Evolutionary conservation across 1,140 invertebrate genomes (phyloP).

Genomic region (Homarus americanus): DNA sequence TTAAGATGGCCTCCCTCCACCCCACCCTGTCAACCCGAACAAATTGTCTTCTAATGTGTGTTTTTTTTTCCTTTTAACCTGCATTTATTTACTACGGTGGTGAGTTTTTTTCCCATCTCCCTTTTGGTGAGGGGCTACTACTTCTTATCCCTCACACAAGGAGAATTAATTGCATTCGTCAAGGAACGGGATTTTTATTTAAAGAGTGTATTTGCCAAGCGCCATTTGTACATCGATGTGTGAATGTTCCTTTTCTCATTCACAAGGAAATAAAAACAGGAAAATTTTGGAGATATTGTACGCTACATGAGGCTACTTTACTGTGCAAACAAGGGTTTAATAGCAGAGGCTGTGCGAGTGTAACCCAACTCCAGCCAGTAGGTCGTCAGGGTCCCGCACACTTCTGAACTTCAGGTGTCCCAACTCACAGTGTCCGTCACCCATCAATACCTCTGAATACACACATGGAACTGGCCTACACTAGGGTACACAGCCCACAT

Average conservation of each 20-base stretch:
- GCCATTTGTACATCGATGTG: neutral
- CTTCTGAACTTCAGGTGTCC: constrained; percentile 60
- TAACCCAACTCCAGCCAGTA: constrained; percentile 6
- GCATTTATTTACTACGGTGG: constrained; percentile 53
- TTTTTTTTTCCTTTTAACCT: constrained; percentile 56
- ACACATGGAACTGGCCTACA: constrained; percentile 49
- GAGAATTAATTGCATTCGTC: constrained; percentile 54
- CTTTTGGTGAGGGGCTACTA: constrained; percentile 33
- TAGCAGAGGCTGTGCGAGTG: neutral
- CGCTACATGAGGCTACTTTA: constrained; percentile 24
- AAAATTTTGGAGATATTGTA: too few relatives aligned
- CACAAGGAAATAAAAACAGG: too few relatives aligned
- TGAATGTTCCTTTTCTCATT: neutral
- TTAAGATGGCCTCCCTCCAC: too few relatives aligned
- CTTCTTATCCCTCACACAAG: constrained; percentile 47
- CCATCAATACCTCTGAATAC: constrained; percentile 65
- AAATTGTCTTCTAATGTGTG: constrained; percentile 57
- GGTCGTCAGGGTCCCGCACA: constrained; percentile 21
- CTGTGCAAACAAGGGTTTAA: constrained; percentile 52
- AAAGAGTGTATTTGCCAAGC: constrained; percentile 40
- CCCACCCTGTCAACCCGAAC: constrained; percentile 47
- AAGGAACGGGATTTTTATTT: constrained; percentile 12
- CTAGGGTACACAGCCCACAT: constrained; percentile 46
- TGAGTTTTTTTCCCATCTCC: constrained; percentile 23
- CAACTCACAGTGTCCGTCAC: constrained; percentile 41